These are phyloP conservation scores for Muntiacus reevesi DNA, from an alignment of 2,113 vertebrate species.

Conservation along the genomic window DNA sequence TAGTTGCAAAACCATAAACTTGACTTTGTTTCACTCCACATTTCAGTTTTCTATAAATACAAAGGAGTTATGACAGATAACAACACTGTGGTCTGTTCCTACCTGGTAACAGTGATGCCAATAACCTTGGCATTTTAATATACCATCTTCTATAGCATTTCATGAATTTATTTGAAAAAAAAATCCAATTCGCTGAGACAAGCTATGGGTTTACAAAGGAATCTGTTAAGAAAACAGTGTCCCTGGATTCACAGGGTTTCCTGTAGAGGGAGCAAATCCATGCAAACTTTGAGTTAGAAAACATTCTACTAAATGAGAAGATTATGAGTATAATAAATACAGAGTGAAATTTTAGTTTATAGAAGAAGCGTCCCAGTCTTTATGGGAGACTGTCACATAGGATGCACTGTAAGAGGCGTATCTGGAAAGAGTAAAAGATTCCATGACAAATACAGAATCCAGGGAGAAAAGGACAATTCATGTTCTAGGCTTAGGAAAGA, in stretches of 20 bases:
- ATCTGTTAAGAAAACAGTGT: neutral
- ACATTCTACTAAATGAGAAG: neutral
- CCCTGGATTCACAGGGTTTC: neutral
- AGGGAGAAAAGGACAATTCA: neutral
- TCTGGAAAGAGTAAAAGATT: neutral
- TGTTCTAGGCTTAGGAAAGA: neutral
- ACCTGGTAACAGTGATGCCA: neutral
- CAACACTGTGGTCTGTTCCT: neutral
- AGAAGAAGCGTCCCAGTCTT: neutral
- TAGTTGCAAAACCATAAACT: neutral
- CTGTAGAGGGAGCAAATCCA: neutral
- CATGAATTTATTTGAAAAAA: neutral
- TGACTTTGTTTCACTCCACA: neutral
- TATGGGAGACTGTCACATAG: neutral
- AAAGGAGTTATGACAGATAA: neutral
- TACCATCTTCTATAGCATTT: neutral
- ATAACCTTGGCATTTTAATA: neutral
- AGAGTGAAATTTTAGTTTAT: neutral
- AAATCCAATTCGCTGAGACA: neutral
- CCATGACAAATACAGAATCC: neutral
- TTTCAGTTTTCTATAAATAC: neutral
- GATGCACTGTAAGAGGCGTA: neutral
- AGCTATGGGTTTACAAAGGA: neutral
- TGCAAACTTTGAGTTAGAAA: neutral
- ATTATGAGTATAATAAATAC: neutral